phyloP scores from a whole-genome alignment of 2,797 vertebrate genomes.

The Myotis daubentonii region DNA sequence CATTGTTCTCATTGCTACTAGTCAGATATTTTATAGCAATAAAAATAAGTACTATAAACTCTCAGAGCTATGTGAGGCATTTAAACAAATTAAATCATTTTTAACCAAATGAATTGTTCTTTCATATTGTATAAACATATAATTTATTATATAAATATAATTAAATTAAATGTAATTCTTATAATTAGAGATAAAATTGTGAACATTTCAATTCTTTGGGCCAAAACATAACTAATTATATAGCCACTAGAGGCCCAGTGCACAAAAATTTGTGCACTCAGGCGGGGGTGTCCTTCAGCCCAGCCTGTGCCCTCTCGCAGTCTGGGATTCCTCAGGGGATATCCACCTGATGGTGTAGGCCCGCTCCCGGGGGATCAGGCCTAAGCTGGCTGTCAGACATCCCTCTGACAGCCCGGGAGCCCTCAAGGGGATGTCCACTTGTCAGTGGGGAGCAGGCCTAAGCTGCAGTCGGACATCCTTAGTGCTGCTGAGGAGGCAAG shows the following conservation, averaged over 20 bases:
- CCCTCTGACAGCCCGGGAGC: too few species aligned
- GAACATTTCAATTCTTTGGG: slow-evolving; percentile 18
- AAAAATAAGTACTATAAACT: neutral
- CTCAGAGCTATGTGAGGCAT: neutral
- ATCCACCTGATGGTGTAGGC: too few species aligned
- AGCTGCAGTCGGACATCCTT: too few species aligned
- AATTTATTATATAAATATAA: neutral
- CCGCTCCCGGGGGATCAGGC: too few species aligned
- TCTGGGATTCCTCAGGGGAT: too few species aligned
- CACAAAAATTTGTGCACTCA: too few species aligned
- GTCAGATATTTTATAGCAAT: neutral
- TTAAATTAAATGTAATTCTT: slow-evolving; percentile 3
- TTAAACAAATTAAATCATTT: neutral
- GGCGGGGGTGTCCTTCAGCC: too few species aligned
- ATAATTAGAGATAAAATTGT: neutral
- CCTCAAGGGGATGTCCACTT: too few species aligned
- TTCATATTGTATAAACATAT: neutral
- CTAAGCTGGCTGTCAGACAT: too few species aligned
- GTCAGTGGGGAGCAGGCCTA: too few species aligned
- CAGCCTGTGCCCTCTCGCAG: too few species aligned
- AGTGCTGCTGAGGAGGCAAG: too few species aligned
- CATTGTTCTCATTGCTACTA: neutral
- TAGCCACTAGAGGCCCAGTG: neutral
- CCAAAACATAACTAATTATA: neutral
- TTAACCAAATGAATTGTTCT: neutral